Evolutionary conservation across 2,797 vertebrate genomes (phyloP).

Genomic region (Gymnocypris eckloni): DNA sequence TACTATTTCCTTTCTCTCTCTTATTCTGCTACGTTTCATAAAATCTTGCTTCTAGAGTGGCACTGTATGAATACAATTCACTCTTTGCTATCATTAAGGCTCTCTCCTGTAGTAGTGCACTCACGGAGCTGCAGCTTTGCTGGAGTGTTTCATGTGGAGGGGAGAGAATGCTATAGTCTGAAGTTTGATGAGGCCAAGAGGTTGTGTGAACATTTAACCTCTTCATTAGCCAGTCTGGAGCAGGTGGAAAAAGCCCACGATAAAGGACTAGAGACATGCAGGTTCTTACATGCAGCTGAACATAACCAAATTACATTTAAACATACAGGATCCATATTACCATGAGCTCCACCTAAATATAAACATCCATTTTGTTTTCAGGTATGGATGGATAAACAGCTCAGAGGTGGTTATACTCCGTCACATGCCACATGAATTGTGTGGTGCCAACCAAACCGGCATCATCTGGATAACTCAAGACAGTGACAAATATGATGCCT

Average conservation of each 20-base stretch:
- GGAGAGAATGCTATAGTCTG: constrained; percentile 81
- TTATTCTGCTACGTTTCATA: neutral
- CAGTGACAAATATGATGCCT: neutral
- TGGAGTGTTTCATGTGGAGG: constrained; percentile 87
- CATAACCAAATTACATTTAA: neutral
- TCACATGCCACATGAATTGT: constrained; percentile 74
- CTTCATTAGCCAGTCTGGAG: constrained; percentile 76
- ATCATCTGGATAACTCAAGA: constrained; percentile 61
- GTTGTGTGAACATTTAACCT: constrained; percentile 79
- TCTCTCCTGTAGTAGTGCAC: constrained; percentile 58
- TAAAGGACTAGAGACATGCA: constrained; percentile 86
- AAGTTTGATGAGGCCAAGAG: constrained; percentile 69
- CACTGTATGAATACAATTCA: no score
- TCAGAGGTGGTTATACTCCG: constrained; percentile 81
- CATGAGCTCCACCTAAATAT: neutral
- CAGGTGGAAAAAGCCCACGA: constrained; percentile 74
- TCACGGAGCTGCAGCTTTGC: constrained; percentile 78
- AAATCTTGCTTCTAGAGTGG: constrained; percentile 12
- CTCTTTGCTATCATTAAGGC: constrained; percentile 30
- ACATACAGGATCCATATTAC: neutral
- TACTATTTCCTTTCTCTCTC: no score
- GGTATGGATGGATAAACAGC: constrained; percentile 85
- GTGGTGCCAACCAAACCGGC: constrained; percentile 81
- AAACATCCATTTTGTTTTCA: constrained; percentile 64
- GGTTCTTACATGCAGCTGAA: constrained; percentile 72